Base-by-base conservation (phyloP, 92 coral and sea anemone genomes). In the Siderastrea siderea region DNA sequence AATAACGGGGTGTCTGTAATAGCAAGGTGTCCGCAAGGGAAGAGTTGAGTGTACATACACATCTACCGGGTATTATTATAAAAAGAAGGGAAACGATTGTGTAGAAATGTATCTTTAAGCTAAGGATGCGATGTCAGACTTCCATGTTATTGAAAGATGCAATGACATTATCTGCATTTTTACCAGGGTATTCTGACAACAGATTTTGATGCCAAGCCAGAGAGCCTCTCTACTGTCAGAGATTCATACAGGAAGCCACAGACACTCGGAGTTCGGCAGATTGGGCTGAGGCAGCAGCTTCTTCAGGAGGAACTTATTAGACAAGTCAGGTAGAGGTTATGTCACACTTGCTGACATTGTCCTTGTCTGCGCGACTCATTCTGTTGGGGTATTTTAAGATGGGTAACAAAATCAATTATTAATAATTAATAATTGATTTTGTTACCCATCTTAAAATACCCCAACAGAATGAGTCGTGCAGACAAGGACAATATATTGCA, bases 131-230 rank as follows among this genome's bases (percentile, higher is more conserved):
- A 26, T 26, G 38, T 26, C 38, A 26, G 38, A 26, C 38, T 26
- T 26, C 38, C 38, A 26, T 26, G 38, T 26, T 26, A 26, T 26
- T 26, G 38, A 26, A 26, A 26, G 38, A 26, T 26, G 38, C 38
- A 26, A 26, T 26, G 38, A 3, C 76, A 0, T 5, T 11, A 9
- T 4, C 6, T 10, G 26, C 16, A 26, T 75, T 9, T 43, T 7
- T 49, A 12, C 10, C 7, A 97, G 99, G 99, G 99, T 58, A 95
- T 97, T 78, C 63, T 97, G 89, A 97, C 97, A 43, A 97, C 99
- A 80, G 87, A 94, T 49, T 94, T 97, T 89, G 93, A 91, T 63
- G 93, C 99, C 47, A 84, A 87, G 89, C 89, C 91, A 82, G 99
- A 97, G 76, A 77, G 93, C 6, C 66, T 97, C 7, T 93, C 97